phyloP scores from a whole-genome alignment of 1,140 invertebrate genomes.

The Chionoecetes opilio region DNA sequence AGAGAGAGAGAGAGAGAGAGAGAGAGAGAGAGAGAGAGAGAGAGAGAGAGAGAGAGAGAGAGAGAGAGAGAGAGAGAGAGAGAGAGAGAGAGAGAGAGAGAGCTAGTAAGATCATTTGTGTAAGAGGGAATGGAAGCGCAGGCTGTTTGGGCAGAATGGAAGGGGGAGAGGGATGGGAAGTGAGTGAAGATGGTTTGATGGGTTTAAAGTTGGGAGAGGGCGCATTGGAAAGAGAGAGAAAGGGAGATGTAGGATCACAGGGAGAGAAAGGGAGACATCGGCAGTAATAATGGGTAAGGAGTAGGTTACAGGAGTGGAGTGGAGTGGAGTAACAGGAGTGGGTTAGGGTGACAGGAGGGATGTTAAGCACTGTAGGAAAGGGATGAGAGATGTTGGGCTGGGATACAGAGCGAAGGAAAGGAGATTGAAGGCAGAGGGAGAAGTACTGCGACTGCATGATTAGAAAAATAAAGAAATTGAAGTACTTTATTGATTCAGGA shows the following conservation, averaged over 20 bases:
- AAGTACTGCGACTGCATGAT: neutral
- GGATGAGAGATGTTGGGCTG: neutral
- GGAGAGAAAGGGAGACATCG: neutral
- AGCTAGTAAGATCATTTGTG: neutral
- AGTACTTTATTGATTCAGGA: too few relatives aligned
- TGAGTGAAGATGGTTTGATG: neutral
- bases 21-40: conserved; percentile 46
- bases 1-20: conserved; percentile 46
- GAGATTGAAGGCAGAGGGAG: neutral
- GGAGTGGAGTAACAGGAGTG: neutral
- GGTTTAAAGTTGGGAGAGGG: neutral
- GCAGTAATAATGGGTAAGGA: neutral
- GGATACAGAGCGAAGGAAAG: neutral
- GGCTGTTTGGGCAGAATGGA: neutral
- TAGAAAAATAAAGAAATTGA: too few relatives aligned
- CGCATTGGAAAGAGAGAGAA: neutral
- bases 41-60: conserved; percentile 39
- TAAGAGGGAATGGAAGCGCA: neutral
- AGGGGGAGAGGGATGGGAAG: neutral
- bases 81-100: conserved; percentile 27
- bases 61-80: conserved; percentile 29
- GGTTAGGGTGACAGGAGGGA: neutral
- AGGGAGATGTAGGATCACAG: neutral
- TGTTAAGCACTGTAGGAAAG: neutral
- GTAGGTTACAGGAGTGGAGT: neutral